Conservation (phyloP, 1,140 invertebrate species). For the Ceratina calcarata region DNA sequence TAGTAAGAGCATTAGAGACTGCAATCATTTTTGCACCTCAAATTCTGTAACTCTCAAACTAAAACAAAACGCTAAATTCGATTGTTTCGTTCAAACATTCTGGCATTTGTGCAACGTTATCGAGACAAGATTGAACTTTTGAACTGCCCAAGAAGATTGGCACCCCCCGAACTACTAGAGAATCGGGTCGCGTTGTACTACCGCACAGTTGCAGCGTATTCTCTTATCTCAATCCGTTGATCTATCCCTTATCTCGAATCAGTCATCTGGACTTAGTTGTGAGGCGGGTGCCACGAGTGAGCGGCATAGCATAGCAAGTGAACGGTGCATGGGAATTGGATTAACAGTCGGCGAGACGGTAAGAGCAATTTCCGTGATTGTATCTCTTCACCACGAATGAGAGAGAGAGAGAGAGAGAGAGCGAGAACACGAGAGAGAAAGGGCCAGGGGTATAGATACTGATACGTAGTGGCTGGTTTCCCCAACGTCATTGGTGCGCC, state of each 20-base stretch:
- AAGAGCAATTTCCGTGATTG: constrained; percentile 69
- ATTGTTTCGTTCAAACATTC: too few relatives aligned
- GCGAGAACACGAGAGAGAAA: not conserved
- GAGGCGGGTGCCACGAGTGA: constrained; percentile 2
- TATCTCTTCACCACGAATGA: constrained; percentile 54
- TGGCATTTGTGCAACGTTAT: too few relatives aligned
- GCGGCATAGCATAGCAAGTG: not conserved
- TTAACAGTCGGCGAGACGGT: constrained; percentile 66
- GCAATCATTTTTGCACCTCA: too few relatives aligned
- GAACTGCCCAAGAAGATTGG: too few relatives aligned
- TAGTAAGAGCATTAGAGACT: too few relatives aligned
- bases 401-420: not conserved
- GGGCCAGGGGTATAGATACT: constrained; percentile 11
- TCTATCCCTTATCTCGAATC: constrained; percentile 60
- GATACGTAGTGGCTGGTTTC: constrained; percentile 49
- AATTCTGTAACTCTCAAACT: too few relatives aligned
- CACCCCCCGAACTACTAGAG: too few relatives aligned
- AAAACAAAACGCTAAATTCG: too few relatives aligned
- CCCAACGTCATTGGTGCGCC: constrained; percentile 11
- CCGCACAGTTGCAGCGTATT: constrained; percentile 10
- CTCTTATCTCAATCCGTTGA: constrained; percentile 47
- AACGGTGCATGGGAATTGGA: constrained; percentile 62
- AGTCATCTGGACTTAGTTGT: constrained; percentile 48
- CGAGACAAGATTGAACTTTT: too few relatives aligned
- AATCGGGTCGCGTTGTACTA: not conserved